These are phyloP conservation scores for Mylabris sibirica DNA, from an alignment of 2,888 invertebrate genomes.

Conservation along the genomic window DNA sequence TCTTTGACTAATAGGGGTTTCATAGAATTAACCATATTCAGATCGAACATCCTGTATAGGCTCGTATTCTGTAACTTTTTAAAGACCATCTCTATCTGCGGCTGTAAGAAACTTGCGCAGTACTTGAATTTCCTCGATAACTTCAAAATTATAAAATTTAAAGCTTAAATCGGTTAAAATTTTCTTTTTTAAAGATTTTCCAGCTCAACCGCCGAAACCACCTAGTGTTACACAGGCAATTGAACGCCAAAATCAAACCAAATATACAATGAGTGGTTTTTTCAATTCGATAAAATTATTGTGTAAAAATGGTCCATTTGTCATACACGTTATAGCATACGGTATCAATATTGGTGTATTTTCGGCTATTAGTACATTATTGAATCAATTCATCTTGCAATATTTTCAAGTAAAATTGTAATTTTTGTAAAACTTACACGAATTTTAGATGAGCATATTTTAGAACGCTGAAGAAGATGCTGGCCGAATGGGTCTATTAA, in stretches of 20 bases:
- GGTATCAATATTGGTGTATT: conserved; percentile 94
- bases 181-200: conserved; percentile 63
- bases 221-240: conserved; percentile 66
- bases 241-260: conserved; percentile 64
- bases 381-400: conserved; percentile 83
- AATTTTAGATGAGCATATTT: conserved; percentile 19
- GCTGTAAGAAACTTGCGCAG: too few relatives aligned
- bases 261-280: conserved; percentile 64
- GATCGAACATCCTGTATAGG: too few relatives aligned
- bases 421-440: neutral
- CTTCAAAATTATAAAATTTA: too few relatives aligned
- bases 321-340: conserved; percentile 82
- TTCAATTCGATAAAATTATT: conserved; percentile 75
- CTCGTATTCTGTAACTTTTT: neutral
- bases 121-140: too few relatives aligned
- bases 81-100: too few relatives aligned
- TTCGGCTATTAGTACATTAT: conserved; percentile 92
- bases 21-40: too few relatives aligned
- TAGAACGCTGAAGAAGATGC: conserved; percentile 75
- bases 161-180: neutral
- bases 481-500: conserved; percentile 87
- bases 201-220: conserved; percentile 65
- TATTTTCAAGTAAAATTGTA: conserved; percentile 63
- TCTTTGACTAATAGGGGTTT: too few relatives aligned
- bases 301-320: conserved; percentile 78